Base-by-base conservation (phyloP, 35 echinoderm and acorn worm species). In the Lytechinus variegatus region DNA sequence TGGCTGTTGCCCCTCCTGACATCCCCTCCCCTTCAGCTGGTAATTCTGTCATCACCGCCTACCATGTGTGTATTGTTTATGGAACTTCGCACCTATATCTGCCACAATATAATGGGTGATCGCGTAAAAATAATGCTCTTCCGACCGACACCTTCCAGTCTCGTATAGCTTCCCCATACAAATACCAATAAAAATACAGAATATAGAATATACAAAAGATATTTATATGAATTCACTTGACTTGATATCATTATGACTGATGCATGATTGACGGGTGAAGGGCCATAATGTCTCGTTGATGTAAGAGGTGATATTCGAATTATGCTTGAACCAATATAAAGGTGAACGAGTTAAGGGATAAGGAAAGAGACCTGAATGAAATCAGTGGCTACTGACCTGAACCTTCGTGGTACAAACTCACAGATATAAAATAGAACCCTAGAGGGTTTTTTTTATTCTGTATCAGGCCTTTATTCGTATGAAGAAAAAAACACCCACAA, bases 181-280 rank as follows among this genome's bases (percentile, higher is more conserved):
- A 27, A 79, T 79, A 79, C 66, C 14, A 79, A 24, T 24, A 58
- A 58, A 56, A 58, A 58, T 58, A 58, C 66, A n/a, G 16, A 24
- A 24, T 19, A 24, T 24, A 24, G 19, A 79, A 79, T 79, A 79
- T 79, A 79, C 16, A 71, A 71, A 21, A 79, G 66, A 79, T n/a
- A 79, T 79, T 24, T 79, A 24, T 79, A 24, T 24, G 33, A 44
- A 44, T 44, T 44, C 33, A 79, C 66, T 79, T 79, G 19, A 79
- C 66, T 79, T 79, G 66, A 79, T 79, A 79, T 79, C 66, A 79
- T 79, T 79, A 79, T 79, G 66, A 79, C 66, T 79, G 66, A 79
- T 79, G n/a, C 16, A n/a, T 79, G 66, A 79, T 79, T 79, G 66
- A 79, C 66, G 66, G 66, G 66, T 60, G 2, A 60, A 10, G 16